These are phyloP conservation scores for Allacma fusca DNA, from an alignment of 2,888 invertebrate genomes.

Conservation along the genomic window DNA sequence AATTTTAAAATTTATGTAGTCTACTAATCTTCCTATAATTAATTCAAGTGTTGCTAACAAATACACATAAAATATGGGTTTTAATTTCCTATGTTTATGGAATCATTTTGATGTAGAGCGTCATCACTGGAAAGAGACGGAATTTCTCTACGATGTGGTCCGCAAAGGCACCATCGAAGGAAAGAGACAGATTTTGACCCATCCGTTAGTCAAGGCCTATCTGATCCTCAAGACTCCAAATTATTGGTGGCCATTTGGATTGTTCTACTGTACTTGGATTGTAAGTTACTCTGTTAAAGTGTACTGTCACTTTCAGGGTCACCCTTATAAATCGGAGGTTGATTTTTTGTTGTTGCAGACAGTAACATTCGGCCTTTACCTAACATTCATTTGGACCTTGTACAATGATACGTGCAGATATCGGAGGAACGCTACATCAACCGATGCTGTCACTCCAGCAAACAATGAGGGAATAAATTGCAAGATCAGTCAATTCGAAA, in stretches of 20 bases:
- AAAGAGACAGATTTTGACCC: constrained; percentile 1
- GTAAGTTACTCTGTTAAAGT: constrained; percentile 13
- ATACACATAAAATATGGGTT: too few relatives aligned
- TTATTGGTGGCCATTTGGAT: constrained; percentile 29
- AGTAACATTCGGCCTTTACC: neutral
- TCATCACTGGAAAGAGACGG: constrained; percentile 17
- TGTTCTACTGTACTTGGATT: constrained; percentile 22
- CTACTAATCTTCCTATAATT: too few relatives aligned
- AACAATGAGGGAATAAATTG: neutral
- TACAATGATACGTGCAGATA: constrained; percentile 19
- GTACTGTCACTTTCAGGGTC: too few relatives aligned
- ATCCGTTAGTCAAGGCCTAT: constrained; percentile 34
- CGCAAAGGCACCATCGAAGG: too few relatives aligned
- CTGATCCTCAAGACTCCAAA: constrained; percentile 10
- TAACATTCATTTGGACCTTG: constrained; percentile 25
- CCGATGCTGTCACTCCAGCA: neutral
- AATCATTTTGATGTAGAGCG: neutral
- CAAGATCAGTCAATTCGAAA: neutral
- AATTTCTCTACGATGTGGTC: constrained; percentile 33
- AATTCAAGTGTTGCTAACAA: too few relatives aligned
- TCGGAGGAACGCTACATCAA: neutral
- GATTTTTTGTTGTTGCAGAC: constrained; percentile 4
- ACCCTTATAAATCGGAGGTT: neutral
- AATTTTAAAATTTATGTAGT: too few relatives aligned
- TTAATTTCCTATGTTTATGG: too few relatives aligned